phyloP scores from a whole-genome alignment of 2,797 vertebrate species.

The Picus viridis region DNA sequence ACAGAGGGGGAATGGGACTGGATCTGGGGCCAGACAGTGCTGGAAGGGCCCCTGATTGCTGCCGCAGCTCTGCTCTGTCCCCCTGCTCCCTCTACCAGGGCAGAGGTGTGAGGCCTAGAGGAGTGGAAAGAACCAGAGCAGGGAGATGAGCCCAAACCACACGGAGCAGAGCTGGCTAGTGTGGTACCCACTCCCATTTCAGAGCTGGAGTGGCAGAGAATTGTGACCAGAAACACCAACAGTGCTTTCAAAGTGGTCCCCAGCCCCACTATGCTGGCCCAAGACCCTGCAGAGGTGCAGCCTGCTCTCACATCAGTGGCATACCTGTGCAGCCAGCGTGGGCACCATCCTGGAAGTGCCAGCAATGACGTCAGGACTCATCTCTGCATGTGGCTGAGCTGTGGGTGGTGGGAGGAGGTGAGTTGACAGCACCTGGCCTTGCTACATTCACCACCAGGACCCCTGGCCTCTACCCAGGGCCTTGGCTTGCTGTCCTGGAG shows the following conservation, averaged over 20 bases:
- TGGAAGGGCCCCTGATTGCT: neutral
- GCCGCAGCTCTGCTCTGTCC: neutral
- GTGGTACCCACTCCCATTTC: rapidly evolving
- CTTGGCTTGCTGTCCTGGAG: rapidly evolving
- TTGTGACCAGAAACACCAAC: rapidly evolving
- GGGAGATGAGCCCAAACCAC: neutral
- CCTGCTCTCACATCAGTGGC: rapidly evolving
- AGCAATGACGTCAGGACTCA: rapidly evolving
- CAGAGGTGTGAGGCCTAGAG: neutral
- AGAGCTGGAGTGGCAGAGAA: too few relatives aligned
- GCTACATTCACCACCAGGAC: rapidly evolving
- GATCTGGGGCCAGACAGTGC: rapidly evolving
- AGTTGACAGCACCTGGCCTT: rapidly evolving
- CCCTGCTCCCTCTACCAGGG: neutral
- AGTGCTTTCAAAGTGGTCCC: neutral
- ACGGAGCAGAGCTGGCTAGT: neutral
- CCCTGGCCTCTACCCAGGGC: too few relatives aligned
- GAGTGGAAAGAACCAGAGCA: neutral
- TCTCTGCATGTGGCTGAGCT: rapidly evolving
- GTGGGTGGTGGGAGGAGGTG: neutral
- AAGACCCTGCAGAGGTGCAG: rapidly evolving
- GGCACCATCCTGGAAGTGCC: rapidly evolving
- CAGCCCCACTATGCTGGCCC: rapidly evolving
- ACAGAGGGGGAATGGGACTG: rapidly evolving
- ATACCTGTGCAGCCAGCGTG: neutral